Evolutionary conservation across 2,113 vertebrate genomes (phyloP), one percentile per base, ranked within the genome.

Genomic region (Emberiza fucata): DNA sequence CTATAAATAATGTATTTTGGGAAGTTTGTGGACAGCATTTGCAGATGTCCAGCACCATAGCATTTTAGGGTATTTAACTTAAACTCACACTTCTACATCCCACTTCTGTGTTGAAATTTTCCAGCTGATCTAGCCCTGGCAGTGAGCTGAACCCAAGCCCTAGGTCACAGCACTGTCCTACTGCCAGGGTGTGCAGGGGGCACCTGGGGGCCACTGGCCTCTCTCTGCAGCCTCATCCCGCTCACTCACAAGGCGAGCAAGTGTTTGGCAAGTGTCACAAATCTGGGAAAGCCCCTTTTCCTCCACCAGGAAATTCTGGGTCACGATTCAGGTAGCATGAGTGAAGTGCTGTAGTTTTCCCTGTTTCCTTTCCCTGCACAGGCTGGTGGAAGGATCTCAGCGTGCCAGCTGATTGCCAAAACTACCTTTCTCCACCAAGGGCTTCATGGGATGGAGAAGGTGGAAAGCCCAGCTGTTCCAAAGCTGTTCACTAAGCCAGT

Each of bases 211-310:
- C 57, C n/a, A 31, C 63, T 47, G 44, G 12, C 48, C 53, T 56
- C 90, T 47, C 31, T 64, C 65, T 56, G 35, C n/a, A 87, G 37
- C 42, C 42, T 66, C 22, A 56, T 54, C 31, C 28, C 31, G 10
- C 48, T 71, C 37, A 53, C 37, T n/a, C 2, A 0, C 25, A 31
- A 64, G 61, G 22, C 1, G 0, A 75, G 51, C 35, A 48, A 79
- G 29, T 28, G 23, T 73, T 71, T 61, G 72, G 50, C 66, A 90
- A 56, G 25, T 1, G 2, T n/a, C 70, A 64, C 0, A 2, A 44
- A 51, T 24, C n/a, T 77, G 50, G 18, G 24, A 85, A 18, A 31
- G 5, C 57, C 18, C 37, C 21, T 27, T 84, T 88, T 44, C 16
- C 53, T 5, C 27, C 27, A 13, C 9, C 47, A 40, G 45, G 42